Base-by-base conservation (phyloP, 2,113 vertebrate genomes). In the Toxotes jaculatrix region DNA sequence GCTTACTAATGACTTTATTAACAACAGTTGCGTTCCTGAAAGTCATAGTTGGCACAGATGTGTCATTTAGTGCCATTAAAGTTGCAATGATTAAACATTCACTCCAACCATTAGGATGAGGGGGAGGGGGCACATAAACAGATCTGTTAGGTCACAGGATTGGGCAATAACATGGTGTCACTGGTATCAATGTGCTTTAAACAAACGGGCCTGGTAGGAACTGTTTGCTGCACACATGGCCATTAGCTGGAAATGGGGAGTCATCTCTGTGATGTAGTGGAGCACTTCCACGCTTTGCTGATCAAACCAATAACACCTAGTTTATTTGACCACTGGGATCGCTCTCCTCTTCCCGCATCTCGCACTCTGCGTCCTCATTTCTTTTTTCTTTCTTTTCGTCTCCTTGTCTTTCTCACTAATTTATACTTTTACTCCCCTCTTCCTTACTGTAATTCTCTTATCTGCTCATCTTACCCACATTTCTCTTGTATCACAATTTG, bases 281-380 rank as follows among this genome's bases (percentile, higher is more conserved):
- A 74, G 76, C 79, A 77, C 83, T 90, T 84, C 76, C 74, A 86
- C 68, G 71, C 75, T 82, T 87, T 91, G 86, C 93, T 90, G 90
- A 88, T 93, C 91, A 87, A 83, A 89, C 88, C 91, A 89, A 87
- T 92, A 91, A 89, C 55, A 79, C 76, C 70, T 71, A 47, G 55
- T 89, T 89, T 74, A 93, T 92, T 71, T 91, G 89, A 87, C 88
- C 82, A 13, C 84, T 23, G 88, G 89, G 89, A 85, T 27, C 27
- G 1, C 70, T 34, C 55, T 43, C 69, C 73, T 66, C 31, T 21
- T 59, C 36, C 56, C 21, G 31, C 59, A n/a, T 51, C 19, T 45
- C 53, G 23, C 63, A 9, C 64, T 32, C 63, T 19, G n/a, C 21
- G 40, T 36, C 49, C 13, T 47, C 64, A n/a, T 70, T 31, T 47